Conservation (phyloP, 2,797 vertebrate species). For the Babyrousa celebensis region DNA sequence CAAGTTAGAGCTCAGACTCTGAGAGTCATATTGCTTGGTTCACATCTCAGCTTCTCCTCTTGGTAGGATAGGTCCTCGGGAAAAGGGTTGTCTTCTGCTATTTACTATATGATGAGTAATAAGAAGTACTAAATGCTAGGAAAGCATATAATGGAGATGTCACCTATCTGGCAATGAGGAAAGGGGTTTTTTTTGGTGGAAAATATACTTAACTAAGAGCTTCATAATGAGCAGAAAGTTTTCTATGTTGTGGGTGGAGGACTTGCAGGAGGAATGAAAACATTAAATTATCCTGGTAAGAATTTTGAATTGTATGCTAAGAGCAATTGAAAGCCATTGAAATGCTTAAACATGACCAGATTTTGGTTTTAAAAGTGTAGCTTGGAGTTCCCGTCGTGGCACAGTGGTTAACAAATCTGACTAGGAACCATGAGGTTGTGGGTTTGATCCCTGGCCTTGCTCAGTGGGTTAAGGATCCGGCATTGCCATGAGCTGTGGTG, state of each 20-base stretch:
- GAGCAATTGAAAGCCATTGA: neutral
- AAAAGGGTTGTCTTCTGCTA: neutral
- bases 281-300: neutral
- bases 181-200: neutral
- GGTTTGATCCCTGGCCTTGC: no score
- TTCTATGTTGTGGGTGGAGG: neutral
- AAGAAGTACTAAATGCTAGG: neutral
- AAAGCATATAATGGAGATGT: neutral
- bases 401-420: no score
- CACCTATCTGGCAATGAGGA: neutral
- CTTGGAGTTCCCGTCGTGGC: no score
- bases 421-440: no score
- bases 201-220: conserved; percentile 10
- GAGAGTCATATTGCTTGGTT: neutral
- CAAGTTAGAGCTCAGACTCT: neutral
- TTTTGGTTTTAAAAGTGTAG: neutral
- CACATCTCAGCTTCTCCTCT: conserved; percentile 8
- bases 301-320: conserved; percentile 1
- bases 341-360: neutral
- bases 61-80: neutral
- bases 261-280: neutral
- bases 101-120: neutral
- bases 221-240: neutral
- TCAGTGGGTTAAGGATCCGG: no score
- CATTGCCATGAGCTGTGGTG: no score